Percentiles rank a stretch among this genome's conserved stretches.
phyloP scores from a whole-genome alignment of 2,888 invertebrate species.

The Leptopilina myrica region DNA sequence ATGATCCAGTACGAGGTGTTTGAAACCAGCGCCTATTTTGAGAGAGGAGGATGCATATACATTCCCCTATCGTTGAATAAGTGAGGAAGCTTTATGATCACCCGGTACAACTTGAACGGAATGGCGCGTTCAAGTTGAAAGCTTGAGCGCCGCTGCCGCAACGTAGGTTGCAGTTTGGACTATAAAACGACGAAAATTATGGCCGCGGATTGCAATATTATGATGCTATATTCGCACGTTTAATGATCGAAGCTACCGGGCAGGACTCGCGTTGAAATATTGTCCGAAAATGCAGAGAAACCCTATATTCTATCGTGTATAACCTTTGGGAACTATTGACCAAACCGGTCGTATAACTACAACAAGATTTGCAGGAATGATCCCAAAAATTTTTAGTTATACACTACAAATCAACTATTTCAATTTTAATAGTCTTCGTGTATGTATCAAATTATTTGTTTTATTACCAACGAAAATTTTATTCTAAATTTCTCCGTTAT shows the following conservation, averaged over 20 bases:
- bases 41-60: constrained; percentile 46
- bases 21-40: constrained; percentile 41
- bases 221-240: constrained; percentile 77
- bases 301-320: constrained; percentile 44
- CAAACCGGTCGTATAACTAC: constrained; percentile 57
- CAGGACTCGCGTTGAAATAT: constrained; percentile 69
- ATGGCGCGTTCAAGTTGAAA: constrained; percentile 68
- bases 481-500: too few relatives aligned
- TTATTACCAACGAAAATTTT: too few relatives aligned
- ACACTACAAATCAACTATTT: constrained; percentile 6
- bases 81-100: constrained; percentile 71
- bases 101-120: constrained; percentile 72
- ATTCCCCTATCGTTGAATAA: constrained; percentile 64
- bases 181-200: constrained; percentile 77
- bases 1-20: constrained; percentile 40
- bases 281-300: constrained; percentile 68
- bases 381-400: constrained; percentile 31
- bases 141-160: constrained; percentile 66
- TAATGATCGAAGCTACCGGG: constrained; percentile 76
- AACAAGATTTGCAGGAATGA: constrained; percentile 39
- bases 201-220: constrained; percentile 76
- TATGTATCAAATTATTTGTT: too few relatives aligned
- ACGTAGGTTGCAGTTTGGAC: constrained; percentile 76
- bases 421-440: background rate
- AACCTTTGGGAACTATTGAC: constrained; percentile 63